Conservation (phyloP, 2,888 invertebrate species). For the Spicauda simplicius region DNA sequence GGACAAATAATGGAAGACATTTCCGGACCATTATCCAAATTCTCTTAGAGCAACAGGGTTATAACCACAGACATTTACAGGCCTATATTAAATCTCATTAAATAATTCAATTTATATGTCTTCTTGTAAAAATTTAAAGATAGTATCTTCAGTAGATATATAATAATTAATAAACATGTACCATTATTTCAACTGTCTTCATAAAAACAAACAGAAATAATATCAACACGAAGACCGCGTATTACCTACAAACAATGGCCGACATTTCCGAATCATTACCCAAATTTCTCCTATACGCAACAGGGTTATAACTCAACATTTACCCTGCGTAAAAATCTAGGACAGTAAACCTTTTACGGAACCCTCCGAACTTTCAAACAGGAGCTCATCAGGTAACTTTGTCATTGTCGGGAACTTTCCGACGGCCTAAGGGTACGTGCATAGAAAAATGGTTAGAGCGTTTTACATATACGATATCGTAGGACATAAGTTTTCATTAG, state of each 20-base stretch:
- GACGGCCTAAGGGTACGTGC: not conserved
- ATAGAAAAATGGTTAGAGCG: not conserved
- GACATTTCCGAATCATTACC: constrained; percentile 1
- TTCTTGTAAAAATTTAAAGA: no score
- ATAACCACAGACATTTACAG: no score
- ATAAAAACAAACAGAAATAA: constrained; percentile 1
- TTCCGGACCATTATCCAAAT: not conserved
- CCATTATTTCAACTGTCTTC: not conserved
- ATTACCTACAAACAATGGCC: not conserved
- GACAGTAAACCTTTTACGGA: constrained; percentile 19
- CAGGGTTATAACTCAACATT: constrained; percentile 1
- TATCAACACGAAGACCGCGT: not conserved
- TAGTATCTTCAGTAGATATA: no score
- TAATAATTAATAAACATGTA: no score
- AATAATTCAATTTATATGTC: no score
- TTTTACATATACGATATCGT: not conserved
- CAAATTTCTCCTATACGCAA: not conserved
- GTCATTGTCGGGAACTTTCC: constrained; percentile 10
- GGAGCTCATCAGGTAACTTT: constrained; percentile 19
- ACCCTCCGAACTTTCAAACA: constrained; percentile 2
- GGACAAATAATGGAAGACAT: not conserved
- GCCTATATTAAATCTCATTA: no score
- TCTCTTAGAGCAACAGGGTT: not conserved
- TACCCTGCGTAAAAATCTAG: constrained; percentile 14
- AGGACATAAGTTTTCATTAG: no score